Percentiles rank a stretch among this genome's conserved stretches.
phyloP scores from a whole-genome alignment of 2,797 vertebrate species.

The Scomberomorus guttatus region DNA sequence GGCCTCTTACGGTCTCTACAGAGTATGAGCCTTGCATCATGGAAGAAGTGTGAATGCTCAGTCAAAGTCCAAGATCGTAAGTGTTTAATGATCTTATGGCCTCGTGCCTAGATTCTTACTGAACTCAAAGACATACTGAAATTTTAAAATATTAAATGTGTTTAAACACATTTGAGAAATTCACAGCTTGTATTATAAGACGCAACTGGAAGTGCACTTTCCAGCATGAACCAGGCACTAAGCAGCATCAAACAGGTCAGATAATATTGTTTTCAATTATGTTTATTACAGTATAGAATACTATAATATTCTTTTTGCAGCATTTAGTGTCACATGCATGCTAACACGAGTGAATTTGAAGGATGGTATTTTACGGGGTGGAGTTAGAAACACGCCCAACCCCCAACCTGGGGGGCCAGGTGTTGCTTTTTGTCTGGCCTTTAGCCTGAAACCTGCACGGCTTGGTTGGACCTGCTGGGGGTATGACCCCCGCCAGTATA shows the following conservation, averaged over 20 bases:
- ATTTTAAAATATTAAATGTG: conserved; percentile 31
- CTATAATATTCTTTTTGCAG: conserved; percentile 2
- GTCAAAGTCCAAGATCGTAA: conserved; percentile 44
- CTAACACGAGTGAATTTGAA: neutral
- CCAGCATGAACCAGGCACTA: neutral
- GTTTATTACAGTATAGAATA: neutral
- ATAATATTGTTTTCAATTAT: neutral
- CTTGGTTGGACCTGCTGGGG: no score
- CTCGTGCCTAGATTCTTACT: conserved; percentile 32
- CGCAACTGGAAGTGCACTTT: conserved; percentile 3
- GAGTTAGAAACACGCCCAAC: no score
- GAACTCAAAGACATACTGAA: conserved; percentile 37
- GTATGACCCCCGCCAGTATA: no score
- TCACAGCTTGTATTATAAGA: conserved; percentile 31
- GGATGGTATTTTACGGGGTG: no score
- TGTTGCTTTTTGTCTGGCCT: no score
- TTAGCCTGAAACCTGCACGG: no score
- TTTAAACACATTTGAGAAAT: conserved; percentile 24
- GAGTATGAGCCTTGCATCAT: conserved; percentile 64
- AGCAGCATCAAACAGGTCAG: conserved; percentile 1
- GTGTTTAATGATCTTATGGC: conserved; percentile 55
- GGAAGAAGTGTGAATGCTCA: conserved; percentile 61
- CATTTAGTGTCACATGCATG: conserved; percentile 26
- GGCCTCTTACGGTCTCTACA: conserved; percentile 47
- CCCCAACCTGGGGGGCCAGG: no score